phyloP scores from a whole-genome alignment of 1,140 invertebrate genomes.

The Macrotrachela quadricornifera region DNA sequence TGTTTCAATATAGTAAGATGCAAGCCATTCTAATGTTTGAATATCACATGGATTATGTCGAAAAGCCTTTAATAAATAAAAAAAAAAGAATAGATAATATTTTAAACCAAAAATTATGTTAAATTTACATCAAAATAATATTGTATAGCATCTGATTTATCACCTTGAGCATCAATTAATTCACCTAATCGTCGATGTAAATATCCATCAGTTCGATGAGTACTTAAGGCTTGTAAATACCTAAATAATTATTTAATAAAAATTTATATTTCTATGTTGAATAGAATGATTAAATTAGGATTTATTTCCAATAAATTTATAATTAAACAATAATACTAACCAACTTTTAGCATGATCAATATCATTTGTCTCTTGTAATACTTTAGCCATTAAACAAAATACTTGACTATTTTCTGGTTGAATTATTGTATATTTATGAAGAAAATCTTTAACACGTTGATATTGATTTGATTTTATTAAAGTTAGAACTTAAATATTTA shows the following conservation, averaged over 20 bases:
- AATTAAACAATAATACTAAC: no score
- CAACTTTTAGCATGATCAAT: conserved; percentile 8
- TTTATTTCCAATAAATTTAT: no score
- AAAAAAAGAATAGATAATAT: conserved; percentile 5
- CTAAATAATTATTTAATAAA: conserved; percentile 19
- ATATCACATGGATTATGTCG: conserved; percentile 70
- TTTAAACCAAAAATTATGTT: no score
- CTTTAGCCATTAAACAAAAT: conserved; percentile 57
- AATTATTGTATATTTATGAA: conserved; percentile 56
- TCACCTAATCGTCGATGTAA: conserved; percentile 59
- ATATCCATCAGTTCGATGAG: conserved; percentile 59
- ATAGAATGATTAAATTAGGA: no score
- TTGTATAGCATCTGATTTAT: conserved; percentile 73
- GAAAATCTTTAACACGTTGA: conserved; percentile 53
- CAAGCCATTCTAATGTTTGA: conserved; percentile 65
- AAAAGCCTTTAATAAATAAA: conserved; percentile 42
- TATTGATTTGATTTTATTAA: conserved; percentile 43
- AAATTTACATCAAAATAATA: conserved; percentile 60
- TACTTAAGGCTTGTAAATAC: conserved; percentile 61
- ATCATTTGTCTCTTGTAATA: conserved; percentile 33
- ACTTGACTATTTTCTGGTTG: conserved; percentile 57
- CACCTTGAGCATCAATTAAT: conserved; percentile 58
- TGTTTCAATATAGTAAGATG: conserved; percentile 65
- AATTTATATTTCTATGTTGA: no score
- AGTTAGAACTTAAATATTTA: not conserved